Percentiles rank a stretch among this genome's conserved stretches.
Evolutionary conservation across 2,888 invertebrate genomes (phyloP).

Genomic region (Digitonthophagus gazella): DNA sequence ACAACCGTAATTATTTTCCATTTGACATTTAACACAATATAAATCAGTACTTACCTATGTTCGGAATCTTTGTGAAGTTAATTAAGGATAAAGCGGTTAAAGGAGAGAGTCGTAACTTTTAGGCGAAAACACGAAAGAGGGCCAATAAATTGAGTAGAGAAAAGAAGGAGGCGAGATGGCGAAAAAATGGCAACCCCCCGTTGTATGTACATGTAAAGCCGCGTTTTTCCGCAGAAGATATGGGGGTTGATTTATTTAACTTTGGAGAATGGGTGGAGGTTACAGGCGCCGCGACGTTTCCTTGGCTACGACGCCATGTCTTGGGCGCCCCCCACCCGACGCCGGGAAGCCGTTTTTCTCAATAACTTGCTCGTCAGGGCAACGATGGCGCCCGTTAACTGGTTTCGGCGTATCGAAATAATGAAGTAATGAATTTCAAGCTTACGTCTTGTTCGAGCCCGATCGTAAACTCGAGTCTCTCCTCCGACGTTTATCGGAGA

Average conservation of each 20-base stretch:
- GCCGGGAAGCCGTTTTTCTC: conserved; percentile 36
- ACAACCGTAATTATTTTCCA: too few relatives aligned
- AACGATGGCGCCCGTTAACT: conserved; percentile 24
- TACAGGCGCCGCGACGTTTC: conserved; percentile 45
- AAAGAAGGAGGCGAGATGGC: conserved; percentile 23
- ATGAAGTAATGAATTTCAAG: conserved; percentile 20
- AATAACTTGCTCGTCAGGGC: conserved; percentile 36
- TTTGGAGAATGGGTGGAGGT: conserved; percentile 39
- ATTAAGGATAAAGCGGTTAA: not conserved
- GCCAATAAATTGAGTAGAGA: conserved; percentile 13
- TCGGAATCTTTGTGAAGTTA: not conserved
- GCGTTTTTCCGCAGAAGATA: conserved; percentile 38
- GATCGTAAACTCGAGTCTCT: not conserved
- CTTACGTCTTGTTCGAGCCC: not conserved
- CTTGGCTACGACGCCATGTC: conserved; percentile 49
- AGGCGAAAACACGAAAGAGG: not conserved
- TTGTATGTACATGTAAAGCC: conserved; percentile 39
- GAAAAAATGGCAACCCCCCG: conserved; percentile 26
- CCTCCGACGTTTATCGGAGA: conserved; percentile 8
- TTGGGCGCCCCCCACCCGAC: conserved; percentile 37
- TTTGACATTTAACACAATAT: too few relatives aligned
- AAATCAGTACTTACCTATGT: too few relatives aligned
- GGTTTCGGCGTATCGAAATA: conserved; percentile 21
- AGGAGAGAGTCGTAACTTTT: not conserved
- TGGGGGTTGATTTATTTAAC: conserved; percentile 42